A percentile compares a stretch with the other conserved stretches of the same genome.
Evolutionary conservation across 2,888 invertebrate genomes (phyloP).

Genomic region (Panzeria rudis): DNA sequence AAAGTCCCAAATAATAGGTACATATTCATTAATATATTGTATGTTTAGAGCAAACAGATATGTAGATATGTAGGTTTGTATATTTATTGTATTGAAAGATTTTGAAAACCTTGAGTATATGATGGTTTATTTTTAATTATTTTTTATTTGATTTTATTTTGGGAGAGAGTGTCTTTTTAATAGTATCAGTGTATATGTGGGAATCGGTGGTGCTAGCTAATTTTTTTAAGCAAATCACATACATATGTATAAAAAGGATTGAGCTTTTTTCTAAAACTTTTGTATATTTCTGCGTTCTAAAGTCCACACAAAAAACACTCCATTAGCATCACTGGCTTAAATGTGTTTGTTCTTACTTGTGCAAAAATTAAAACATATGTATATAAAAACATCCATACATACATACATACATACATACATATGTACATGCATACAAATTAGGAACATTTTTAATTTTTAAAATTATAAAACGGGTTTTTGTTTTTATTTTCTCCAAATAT

Average conservation of each 20-base stretch:
- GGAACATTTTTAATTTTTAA: not conserved
- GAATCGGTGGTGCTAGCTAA: constrained; percentile 26
- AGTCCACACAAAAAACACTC: constrained; percentile 17
- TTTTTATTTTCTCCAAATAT: too few species aligned
- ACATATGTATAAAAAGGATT: constrained; percentile 3
- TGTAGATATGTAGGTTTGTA: not conserved
- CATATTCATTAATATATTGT: not conserved
- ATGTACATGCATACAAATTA: not conserved
- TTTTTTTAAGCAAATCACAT: constrained; percentile 6
- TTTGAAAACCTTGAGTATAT: constrained; percentile 68
- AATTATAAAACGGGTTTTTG: not conserved
- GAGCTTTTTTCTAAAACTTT: constrained; percentile 32
- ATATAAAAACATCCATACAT: too few species aligned
- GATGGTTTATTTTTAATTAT: constrained; percentile 70
- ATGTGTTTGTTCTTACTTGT: too few species aligned
- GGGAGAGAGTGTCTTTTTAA: constrained; percentile 52
- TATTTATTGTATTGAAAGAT: constrained; percentile 59
- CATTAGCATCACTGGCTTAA: too few species aligned
- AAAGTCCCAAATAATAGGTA: not conserved
- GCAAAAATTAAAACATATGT: constrained; percentile 12
- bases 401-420: not conserved
- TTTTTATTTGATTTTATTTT: constrained; percentile 45
- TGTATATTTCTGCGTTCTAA: not conserved
- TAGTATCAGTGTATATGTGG: constrained; percentile 29
- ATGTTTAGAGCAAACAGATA: constrained; percentile 4